Evolutionary conservation across 1,140 invertebrate genomes (phyloP).

Genomic region (silkworm (Bombyx mori)): DNA sequence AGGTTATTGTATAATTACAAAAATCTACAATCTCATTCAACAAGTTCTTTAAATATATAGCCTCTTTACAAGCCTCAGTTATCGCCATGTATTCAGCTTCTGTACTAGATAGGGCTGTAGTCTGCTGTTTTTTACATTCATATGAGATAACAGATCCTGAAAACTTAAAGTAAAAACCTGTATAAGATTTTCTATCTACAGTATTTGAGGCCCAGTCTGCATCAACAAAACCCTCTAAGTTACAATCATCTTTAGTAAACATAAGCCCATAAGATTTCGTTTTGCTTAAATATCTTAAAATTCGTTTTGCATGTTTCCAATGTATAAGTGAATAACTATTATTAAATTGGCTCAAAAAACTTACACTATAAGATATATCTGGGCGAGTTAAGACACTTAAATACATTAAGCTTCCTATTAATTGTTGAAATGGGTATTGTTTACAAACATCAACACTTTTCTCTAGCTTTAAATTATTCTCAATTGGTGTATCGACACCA

Average conservation of each 20-base stretch:
- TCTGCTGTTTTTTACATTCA: conserved; percentile 3
- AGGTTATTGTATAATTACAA: neutral
- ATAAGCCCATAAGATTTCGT: neutral
- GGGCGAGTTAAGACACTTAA: neutral
- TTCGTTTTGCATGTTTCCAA: conserved; percentile 1
- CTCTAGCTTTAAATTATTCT: conserved; percentile 3
- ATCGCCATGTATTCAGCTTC: neutral
- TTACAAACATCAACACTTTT: neutral
- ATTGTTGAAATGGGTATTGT: neutral
- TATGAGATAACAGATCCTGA: neutral
- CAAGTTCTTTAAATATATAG: neutral
- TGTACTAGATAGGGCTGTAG: neutral
- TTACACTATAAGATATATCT: neutral
- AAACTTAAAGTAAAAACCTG: conserved; percentile 2
- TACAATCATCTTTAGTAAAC: neutral
- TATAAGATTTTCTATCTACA: neutral
- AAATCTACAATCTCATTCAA: neutral
- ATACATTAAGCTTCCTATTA: conserved; percentile 2
- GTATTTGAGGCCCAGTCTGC: conserved; percentile 2
- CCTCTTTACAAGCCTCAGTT: neutral
- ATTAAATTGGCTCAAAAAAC: conserved; percentile 4
- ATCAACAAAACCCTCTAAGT: neutral
- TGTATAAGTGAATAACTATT: neutral
- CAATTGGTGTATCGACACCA: neutral
- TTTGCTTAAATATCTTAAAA: neutral